These are phyloP conservation scores for Nasonovia ribisnigri DNA, from an alignment of 2,888 invertebrate species.

Conservation along the genomic window DNA sequence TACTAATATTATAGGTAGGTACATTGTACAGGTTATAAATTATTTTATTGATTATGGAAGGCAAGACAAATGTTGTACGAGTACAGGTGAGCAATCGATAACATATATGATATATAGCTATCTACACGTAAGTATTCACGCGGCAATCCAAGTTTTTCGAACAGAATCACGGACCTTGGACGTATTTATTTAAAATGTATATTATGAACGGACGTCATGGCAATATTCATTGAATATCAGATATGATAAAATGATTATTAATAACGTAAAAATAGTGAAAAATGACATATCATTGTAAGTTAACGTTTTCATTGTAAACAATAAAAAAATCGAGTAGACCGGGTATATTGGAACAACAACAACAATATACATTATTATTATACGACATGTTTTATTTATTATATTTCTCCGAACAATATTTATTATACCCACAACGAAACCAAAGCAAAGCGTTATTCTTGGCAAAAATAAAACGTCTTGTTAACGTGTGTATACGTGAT, in stretches of 20 bases:
- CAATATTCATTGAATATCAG: not conserved
- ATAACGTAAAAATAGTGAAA: not conserved
- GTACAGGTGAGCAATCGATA: not conserved
- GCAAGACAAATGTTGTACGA: not conserved
- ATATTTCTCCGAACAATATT: conserved; percentile 4
- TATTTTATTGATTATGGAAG: not conserved
- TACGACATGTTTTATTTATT: not conserved
- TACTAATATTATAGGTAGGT: not conserved
- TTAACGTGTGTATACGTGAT: not conserved
- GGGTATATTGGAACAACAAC: not conserved
- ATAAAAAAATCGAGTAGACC: not conserved
- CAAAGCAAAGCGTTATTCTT: not conserved
- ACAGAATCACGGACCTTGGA: too few relatives aligned
- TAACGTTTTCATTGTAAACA: not conserved
- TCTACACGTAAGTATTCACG: too few relatives aligned
- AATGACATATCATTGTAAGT: not conserved
- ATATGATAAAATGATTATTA: not conserved
- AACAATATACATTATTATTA: not conserved
- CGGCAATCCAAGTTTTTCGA: too few relatives aligned
- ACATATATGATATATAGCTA: not conserved
- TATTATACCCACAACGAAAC: not conserved
- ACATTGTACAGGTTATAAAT: not conserved
- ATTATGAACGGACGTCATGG: not conserved
- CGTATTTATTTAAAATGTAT: too few relatives aligned
- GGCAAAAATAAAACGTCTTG: not conserved